phyloP scores from a whole-genome alignment of 23 tunicate species.

The Aplidium turbinatum region DNA sequence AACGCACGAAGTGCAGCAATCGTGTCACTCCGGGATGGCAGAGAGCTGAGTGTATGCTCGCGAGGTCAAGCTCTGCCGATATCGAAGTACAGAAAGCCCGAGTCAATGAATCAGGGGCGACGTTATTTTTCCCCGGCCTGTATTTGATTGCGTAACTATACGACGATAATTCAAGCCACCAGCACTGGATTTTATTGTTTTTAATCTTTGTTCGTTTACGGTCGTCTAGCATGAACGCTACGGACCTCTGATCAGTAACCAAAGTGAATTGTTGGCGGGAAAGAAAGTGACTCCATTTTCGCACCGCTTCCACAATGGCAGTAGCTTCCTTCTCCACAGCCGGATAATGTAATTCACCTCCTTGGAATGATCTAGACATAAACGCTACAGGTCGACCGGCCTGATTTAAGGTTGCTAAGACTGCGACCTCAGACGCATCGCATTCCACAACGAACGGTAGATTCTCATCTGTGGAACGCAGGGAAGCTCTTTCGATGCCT shows the following conservation, averaged over 20 bases:
- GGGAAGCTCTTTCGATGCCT: neutral
- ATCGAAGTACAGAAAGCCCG: too few species aligned
- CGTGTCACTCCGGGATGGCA: constrained; percentile 28
- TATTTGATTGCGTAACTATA: too few species aligned
- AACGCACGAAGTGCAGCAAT: constrained; percentile 9
- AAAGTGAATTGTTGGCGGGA: constrained; percentile 25
- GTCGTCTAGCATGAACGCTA: constrained; percentile 9
- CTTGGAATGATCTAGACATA: constrained; percentile 14
- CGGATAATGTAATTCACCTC: constrained; percentile 17
- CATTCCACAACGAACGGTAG: constrained; percentile 28
- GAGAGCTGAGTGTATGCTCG: constrained; percentile 5
- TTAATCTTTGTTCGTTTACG: neutral
- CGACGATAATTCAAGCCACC: constrained; percentile 23
- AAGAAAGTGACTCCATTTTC: constrained; percentile 37
- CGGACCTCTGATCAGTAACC: constrained; percentile 47
- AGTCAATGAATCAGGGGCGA: too few species aligned
- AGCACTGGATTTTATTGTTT: constrained; percentile 29
- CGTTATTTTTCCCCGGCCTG: too few species aligned
- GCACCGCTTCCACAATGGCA: constrained; percentile 37
- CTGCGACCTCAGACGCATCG: constrained; percentile 29
- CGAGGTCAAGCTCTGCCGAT: too few species aligned
- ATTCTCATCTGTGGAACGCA: constrained; percentile 21
- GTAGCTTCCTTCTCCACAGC: constrained; percentile 43
- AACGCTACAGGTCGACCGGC: constrained; percentile 32
- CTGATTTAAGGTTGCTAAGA: too few species aligned